Percentiles rank a stretch among this genome's conserved stretches.
Evolutionary conservation across 2,113 vertebrate genomes (phyloP).

Genomic region (Oryzias curvinotus): DNA sequence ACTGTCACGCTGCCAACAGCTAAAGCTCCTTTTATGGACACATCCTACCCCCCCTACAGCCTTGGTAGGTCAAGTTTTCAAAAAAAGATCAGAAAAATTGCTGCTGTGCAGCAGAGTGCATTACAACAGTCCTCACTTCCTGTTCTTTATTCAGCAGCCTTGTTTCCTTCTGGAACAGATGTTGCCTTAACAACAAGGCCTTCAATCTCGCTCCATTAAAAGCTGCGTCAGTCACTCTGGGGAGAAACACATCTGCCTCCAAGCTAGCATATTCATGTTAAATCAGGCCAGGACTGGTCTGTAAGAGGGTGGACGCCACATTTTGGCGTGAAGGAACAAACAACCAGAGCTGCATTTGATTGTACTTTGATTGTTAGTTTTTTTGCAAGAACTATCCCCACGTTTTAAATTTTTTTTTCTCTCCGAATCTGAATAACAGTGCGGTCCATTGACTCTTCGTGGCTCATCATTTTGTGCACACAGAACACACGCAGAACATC

Average conservation of each 20-base stretch:
- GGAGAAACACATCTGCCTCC: conserved; percentile 44
- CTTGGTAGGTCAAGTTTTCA: too few species aligned
- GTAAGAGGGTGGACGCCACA: conserved; percentile 7
- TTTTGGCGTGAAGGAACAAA: conserved; percentile 6
- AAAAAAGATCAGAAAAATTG: not conserved
- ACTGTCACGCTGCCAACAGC: too few species aligned
- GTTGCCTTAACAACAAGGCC: conserved; percentile 36
- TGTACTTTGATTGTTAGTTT: too few species aligned
- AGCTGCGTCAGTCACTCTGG: conserved; percentile 40
- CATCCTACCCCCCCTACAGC: too few species aligned
- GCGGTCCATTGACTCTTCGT: not conserved
- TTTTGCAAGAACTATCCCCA: too few species aligned
- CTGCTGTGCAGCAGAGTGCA: not conserved
- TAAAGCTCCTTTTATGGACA: too few species aligned
- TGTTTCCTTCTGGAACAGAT: conserved; percentile 36
- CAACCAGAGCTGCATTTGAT: not conserved
- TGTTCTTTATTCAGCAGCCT: conserved; percentile 13
- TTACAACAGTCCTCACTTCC: conserved; percentile 3
- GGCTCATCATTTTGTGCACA: conserved; percentile 4
- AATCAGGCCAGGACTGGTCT: conserved; percentile 51
- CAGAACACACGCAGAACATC: conserved; percentile 38
- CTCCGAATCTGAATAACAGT: conserved; percentile 18
- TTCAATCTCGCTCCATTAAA: conserved; percentile 49
- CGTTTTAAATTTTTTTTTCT: not conserved
- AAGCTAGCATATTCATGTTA: conserved; percentile 34